Evolutionary conservation across 2,797 vertebrate genomes (phyloP).

Genomic region (Sternotherus odoratus): DNA sequence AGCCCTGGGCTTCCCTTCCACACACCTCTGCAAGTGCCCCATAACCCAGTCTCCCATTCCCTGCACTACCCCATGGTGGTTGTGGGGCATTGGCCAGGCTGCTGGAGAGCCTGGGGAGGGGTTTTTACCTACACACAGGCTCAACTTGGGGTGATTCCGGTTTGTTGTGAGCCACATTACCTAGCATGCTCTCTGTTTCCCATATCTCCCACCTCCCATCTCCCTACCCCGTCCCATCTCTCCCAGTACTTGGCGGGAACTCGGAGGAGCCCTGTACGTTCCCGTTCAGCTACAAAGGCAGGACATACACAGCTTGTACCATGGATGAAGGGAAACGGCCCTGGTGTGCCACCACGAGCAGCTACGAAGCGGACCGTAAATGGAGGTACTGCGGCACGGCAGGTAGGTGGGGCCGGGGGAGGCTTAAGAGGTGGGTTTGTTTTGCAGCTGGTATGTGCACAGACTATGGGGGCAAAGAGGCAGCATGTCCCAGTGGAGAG

Average conservation of each 20-base stretch:
- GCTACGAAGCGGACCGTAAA: background rate
- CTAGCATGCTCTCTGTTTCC: background rate
- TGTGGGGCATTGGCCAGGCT: too few relatives aligned
- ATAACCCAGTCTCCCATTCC: background rate
- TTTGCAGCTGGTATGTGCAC: background rate
- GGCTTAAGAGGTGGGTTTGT: too few relatives aligned
- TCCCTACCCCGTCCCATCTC: background rate
- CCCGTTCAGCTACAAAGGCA: background rate
- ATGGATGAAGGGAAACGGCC: background rate
- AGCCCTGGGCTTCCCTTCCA: too few relatives aligned
- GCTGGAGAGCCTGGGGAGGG: background rate
- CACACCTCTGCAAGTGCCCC: background rate
- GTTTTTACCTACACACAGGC: too few relatives aligned
- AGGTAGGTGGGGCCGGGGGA: background rate
- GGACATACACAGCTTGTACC: background rate
- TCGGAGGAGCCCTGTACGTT: background rate
- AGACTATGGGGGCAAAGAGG: too few relatives aligned
- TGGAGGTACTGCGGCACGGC: background rate
- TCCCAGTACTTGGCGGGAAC: background rate
- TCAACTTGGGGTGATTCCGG: too few relatives aligned
- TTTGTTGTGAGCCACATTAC: background rate
- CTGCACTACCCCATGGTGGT: background rate
- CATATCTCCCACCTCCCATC: background rate
- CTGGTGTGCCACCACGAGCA: background rate
- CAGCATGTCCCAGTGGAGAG: too few relatives aligned